Conservation (phyloP, 2,888 invertebrate genomes). For the Anoplius nigerrimus region DNA sequence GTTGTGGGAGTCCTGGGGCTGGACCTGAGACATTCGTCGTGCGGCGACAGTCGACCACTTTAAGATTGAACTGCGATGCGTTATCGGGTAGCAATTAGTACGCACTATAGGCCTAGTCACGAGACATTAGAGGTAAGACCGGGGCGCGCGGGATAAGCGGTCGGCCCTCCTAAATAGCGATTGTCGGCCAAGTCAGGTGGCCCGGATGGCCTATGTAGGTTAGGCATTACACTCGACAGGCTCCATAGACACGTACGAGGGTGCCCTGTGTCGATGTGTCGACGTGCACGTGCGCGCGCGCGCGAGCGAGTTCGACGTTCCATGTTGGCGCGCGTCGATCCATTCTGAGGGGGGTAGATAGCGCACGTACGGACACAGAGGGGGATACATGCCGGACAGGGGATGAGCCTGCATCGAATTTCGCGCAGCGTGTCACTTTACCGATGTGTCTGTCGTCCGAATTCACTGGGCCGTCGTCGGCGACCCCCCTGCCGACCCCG, state of each 20-base stretch:
- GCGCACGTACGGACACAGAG: constrained; percentile 32
- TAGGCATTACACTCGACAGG: constrained; percentile 52
- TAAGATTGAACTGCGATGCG: no score
- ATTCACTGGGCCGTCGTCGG: no score
- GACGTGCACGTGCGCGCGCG: no score
- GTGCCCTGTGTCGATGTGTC: background rate
- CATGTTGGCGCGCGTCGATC: constrained; percentile 15
- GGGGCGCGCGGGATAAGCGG: constrained; percentile 20
- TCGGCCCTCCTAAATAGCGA: constrained; percentile 52
- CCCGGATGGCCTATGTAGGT: constrained; percentile 52
- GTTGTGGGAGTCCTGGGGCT: no score
- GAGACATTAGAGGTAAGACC: constrained; percentile 6
- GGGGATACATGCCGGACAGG: background rate
- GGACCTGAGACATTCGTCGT: no score
- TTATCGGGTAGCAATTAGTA: no score
- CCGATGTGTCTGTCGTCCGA: no score
- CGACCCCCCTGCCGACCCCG: no score
- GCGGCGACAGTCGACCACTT: no score
- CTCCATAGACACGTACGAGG: constrained; percentile 24
- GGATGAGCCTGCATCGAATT: constrained; percentile 42
- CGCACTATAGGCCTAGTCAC: no score
- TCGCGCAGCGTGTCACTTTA: constrained; percentile 31
- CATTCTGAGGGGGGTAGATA: constrained; percentile 51
- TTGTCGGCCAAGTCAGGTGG: constrained; percentile 57
- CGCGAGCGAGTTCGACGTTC: no score